phyloP scores from a whole-genome alignment of 2,888 invertebrate species.

The Cheilosia pagana region DNA sequence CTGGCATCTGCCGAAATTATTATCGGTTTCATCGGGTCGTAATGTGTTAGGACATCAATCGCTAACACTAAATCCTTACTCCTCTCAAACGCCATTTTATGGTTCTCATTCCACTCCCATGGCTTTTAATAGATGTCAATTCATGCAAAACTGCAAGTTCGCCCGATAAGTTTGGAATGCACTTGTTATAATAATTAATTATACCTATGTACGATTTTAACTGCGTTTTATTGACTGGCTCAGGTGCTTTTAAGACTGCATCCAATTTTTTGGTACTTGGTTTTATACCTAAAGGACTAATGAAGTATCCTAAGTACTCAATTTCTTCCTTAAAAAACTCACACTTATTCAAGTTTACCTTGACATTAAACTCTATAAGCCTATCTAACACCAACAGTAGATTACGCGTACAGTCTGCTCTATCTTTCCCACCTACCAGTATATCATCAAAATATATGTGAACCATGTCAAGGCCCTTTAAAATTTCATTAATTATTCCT shows the following conservation, averaged over 20 bases:
- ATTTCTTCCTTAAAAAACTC: slow-evolving; percentile 60
- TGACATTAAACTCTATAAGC: slow-evolving; percentile 63
- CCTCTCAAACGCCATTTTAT: slow-evolving; percentile 36
- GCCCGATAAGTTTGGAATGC: slow-evolving; percentile 61
- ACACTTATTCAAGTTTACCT: slow-evolving; percentile 62
- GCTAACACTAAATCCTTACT: slow-evolving; percentile 50
- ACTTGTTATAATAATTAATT: slow-evolving; percentile 64
- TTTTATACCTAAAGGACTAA: slow-evolving; percentile 40
- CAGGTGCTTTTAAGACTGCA: slow-evolving; percentile 33
- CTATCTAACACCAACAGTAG: slow-evolving; percentile 38
- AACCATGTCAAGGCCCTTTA: background rate
- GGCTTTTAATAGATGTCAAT: slow-evolving; percentile 7
- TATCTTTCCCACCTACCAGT: background rate
- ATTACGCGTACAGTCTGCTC: background rate
- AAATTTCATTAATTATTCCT: slow-evolving; percentile 23
- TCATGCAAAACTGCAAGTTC: slow-evolving; percentile 45
- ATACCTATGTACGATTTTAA: slow-evolving; percentile 60
- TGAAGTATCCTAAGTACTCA: slow-evolving; percentile 58
- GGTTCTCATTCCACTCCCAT: slow-evolving; percentile 49
- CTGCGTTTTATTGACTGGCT: slow-evolving; percentile 38
- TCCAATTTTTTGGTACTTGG: slow-evolving; percentile 29
- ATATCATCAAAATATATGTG: slow-evolving; percentile 14
- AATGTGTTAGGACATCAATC: slow-evolving; percentile 28
- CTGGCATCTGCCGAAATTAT: slow-evolving; percentile 49
- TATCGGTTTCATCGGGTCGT: slow-evolving; percentile 46